Evolutionary conservation across 2,888 invertebrate genomes (phyloP).

Genomic region (Synergus laeviventris): DNA sequence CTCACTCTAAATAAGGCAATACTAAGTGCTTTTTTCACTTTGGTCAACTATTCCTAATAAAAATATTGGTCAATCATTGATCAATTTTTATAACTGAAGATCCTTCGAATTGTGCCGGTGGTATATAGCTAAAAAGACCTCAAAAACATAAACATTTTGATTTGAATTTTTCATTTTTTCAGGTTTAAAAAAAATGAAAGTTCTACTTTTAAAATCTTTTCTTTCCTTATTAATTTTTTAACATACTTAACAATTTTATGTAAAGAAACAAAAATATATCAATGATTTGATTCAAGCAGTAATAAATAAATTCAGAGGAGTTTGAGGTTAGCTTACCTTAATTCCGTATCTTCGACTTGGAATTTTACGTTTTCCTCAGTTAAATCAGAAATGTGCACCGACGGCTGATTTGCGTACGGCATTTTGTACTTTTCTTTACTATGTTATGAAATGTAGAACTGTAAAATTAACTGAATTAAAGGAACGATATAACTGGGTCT

Average conservation of each 20-base stretch:
- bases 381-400: slow-evolving; percentile 95
- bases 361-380: slow-evolving; percentile 98
- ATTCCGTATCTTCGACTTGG: slow-evolving; percentile 96
- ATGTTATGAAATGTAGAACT: neutral
- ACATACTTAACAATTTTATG: neutral
- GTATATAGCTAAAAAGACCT: too few relatives aligned
- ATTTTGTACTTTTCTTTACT: slow-evolving; percentile 77
- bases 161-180: too few relatives aligned
- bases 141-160: too few relatives aligned
- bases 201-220: neutral
- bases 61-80: too few relatives aligned
- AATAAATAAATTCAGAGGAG: neutral
- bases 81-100: too few relatives aligned
- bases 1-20: too few relatives aligned
- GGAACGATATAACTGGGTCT: too few relatives aligned
- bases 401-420: slow-evolving; percentile 99
- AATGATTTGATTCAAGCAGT: too few relatives aligned
- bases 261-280: too few relatives aligned
- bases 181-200: too few relatives aligned
- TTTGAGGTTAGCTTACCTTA: slow-evolving; percentile 81
- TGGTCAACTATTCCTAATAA: too few relatives aligned
- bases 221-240: neutral
- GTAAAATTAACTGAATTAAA: neutral
- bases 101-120: neutral
- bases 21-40: too few relatives aligned